Evolutionary conservation across 2,113 vertebrate genomes (phyloP).

Genomic region (Dromiciops gliroides): DNA sequence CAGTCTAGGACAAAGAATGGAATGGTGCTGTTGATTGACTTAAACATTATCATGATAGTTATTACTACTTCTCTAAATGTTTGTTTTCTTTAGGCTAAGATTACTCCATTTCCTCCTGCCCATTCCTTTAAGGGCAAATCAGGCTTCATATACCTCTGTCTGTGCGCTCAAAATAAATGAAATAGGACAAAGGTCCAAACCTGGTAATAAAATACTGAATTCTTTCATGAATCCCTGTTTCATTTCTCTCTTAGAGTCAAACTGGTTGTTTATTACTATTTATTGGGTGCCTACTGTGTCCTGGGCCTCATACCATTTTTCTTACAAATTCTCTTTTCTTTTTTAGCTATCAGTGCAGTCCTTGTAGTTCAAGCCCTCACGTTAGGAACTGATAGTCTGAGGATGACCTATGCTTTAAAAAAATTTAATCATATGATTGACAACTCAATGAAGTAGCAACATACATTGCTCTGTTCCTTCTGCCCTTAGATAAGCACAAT

Average conservation of each 20-base stretch:
- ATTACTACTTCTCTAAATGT: neutral
- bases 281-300: neutral
- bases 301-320: neutral
- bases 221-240: neutral
- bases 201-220: conserved; percentile 21
- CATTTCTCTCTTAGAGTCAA: neutral
- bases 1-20: neutral
- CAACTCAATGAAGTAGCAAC: neutral
- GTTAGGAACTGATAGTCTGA: neutral
- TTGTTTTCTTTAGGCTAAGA: neutral
- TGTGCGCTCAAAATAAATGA: conserved; percentile 5
- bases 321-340: too few relatives aligned
- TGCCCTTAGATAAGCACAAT: neutral
- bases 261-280: neutral
- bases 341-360: neutral
- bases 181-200: neutral
- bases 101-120: neutral
- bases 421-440: neutral
- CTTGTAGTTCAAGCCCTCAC: neutral
- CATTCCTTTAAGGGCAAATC: neutral
- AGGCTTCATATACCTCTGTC: neutral
- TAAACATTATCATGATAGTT: neutral
- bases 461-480: neutral
- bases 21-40: neutral
- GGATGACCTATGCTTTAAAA: neutral